phyloP scores from a whole-genome alignment of 2,888 invertebrate species.

The Oligia fasciuncula region DNA sequence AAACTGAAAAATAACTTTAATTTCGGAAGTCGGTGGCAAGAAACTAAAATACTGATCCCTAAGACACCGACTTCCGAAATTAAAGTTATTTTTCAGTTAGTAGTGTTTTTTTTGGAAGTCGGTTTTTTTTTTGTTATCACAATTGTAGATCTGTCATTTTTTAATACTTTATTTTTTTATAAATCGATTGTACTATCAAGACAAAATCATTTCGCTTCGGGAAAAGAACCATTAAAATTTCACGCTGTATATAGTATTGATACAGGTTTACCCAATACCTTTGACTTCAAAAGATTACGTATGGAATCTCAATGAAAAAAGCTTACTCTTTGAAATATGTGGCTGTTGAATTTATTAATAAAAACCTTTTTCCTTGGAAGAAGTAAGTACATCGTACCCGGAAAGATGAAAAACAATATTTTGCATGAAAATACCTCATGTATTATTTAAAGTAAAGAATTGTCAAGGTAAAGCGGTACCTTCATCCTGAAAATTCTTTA shows the following conservation, averaged over 20 bases:
- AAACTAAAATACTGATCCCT: too few species aligned
- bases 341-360: conserved; percentile 13
- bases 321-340: conserved; percentile 37
- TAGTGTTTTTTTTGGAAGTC: too few species aligned
- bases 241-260: background rate
- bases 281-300: background rate
- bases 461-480: background rate
- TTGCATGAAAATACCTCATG: conserved; percentile 23
- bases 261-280: background rate
- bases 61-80: too few species aligned
- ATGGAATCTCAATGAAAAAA: conserved; percentile 25
- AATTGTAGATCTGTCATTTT: too few species aligned
- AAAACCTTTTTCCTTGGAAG: conserved; percentile 26
- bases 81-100: too few species aligned
- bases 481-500: background rate
- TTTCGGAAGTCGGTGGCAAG: too few species aligned
- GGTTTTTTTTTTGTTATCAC: too few species aligned
- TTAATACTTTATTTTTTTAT: too few species aligned
- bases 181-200: too few species aligned
- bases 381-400: conserved; percentile 19
- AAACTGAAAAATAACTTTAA: too few species aligned
- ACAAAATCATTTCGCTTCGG: too few species aligned
- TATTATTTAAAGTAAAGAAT: background rate
- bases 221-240: too few species aligned
- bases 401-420: conserved; percentile 11